These are phyloP conservation scores for Myzus persicae DNA, from an alignment of 1,140 invertebrate genomes.

Conservation along the genomic window DNA sequence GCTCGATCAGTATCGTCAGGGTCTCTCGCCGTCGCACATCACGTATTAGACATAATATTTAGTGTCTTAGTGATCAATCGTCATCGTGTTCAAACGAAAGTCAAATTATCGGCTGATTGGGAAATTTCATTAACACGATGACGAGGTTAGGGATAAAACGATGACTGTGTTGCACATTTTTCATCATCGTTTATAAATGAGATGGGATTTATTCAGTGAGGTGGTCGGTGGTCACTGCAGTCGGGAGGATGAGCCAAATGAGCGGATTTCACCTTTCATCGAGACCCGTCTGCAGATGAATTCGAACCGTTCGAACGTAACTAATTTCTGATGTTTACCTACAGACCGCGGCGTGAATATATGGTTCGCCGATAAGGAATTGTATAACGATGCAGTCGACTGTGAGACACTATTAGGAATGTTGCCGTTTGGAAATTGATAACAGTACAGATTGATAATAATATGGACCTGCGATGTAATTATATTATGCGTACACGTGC, in stretches of 20 bases:
- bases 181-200: not conserved
- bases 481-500: not conserved
- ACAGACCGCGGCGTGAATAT: not conserved
- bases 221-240: not conserved
- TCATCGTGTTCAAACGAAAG: not conserved
- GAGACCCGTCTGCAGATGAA: not conserved
- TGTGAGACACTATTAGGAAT: not conserved
- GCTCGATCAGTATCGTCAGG: not conserved
- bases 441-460: not conserved
- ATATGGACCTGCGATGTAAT: not conserved
- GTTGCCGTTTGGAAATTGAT: slow-evolving; percentile 17
- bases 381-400: not conserved
- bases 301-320: not conserved
- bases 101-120: not conserved
- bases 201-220: not conserved
- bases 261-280: not conserved
- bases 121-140: not conserved
- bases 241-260: not conserved
- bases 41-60: not conserved
- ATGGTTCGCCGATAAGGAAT: not conserved
- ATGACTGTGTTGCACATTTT: not conserved
- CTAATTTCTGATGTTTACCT: not conserved
- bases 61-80: not conserved
- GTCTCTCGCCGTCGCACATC: not conserved
- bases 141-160: not conserved